phyloP scores from a whole-genome alignment of 2,888 invertebrate species.

The Leptothorax acervorum region DNA sequence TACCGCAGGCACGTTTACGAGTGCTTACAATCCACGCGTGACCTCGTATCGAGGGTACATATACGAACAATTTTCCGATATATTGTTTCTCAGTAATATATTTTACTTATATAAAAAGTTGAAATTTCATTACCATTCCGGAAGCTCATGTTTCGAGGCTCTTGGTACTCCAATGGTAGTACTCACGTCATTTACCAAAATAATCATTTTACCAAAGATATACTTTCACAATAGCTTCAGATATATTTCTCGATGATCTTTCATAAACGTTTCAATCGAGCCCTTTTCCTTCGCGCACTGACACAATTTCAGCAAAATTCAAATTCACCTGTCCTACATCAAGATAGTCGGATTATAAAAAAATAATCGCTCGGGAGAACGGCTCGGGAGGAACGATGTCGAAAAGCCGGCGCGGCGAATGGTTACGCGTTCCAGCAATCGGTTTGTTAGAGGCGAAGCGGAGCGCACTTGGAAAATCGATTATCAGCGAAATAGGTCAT shows the following conservation, averaged over 20 bases:
- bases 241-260: neutral
- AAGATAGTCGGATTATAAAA: constrained; percentile 7
- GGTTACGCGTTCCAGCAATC: constrained; percentile 14
- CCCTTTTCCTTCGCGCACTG: neutral
- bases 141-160: neutral
- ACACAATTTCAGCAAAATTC: neutral
- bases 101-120: constrained; percentile 23
- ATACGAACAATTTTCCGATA: constrained; percentile 77
- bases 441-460: constrained; percentile 11
- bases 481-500: constrained; percentile 43
- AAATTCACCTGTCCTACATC: neutral
- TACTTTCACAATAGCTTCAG: neutral
- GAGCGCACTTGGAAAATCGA: constrained; percentile 37
- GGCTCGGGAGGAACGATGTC: neutral
- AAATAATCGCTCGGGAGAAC: neutral
- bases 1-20: constrained; percentile 44
- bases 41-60: constrained; percentile 33
- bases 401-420: constrained; percentile 19
- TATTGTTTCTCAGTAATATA: constrained; percentile 47
- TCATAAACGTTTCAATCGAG: neutral
- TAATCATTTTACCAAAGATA: neutral
- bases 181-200: neutral
- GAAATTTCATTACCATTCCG: neutral
- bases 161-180: neutral
- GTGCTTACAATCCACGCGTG: constrained; percentile 22